These are phyloP conservation scores for Syrmaticus mikado DNA, from an alignment of 2,113 vertebrate species.

Conservation along the genomic window DNA sequence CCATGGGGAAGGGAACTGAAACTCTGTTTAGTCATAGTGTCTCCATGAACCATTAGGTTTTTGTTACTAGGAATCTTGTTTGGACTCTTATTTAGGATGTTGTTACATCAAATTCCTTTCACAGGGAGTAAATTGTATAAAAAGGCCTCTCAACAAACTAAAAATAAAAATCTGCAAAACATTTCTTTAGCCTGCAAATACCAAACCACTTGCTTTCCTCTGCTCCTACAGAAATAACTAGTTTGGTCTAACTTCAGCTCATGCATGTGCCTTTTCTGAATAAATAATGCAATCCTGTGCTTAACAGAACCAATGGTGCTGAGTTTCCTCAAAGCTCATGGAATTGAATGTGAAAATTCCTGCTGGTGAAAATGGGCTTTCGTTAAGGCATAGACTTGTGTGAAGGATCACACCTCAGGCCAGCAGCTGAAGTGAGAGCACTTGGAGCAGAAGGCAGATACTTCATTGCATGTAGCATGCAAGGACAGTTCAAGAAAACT, in stretches of 20 bases:
- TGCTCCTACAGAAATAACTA: neutral
- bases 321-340: neutral
- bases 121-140: neutral
- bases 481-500: neutral
- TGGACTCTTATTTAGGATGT: neutral
- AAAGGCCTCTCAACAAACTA: neutral
- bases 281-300: neutral
- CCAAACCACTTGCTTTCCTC: neutral
- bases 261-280: neutral
- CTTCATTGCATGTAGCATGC: neutral
- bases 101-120: constrained; percentile 25
- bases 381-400: neutral
- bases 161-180: neutral
- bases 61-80: neutral
- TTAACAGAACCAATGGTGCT: neutral
- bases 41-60: neutral
- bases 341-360: neutral
- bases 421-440: neutral
- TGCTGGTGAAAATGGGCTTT: neutral
- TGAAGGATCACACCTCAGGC: neutral
- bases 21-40: neutral
- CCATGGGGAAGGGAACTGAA: constrained; percentile 26
- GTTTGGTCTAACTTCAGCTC: neutral
- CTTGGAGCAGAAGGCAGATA: neutral
- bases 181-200: neutral